phyloP scores from a whole-genome alignment of 2,888 invertebrate genomes.

The Caenorhabditis angaria region DNA sequence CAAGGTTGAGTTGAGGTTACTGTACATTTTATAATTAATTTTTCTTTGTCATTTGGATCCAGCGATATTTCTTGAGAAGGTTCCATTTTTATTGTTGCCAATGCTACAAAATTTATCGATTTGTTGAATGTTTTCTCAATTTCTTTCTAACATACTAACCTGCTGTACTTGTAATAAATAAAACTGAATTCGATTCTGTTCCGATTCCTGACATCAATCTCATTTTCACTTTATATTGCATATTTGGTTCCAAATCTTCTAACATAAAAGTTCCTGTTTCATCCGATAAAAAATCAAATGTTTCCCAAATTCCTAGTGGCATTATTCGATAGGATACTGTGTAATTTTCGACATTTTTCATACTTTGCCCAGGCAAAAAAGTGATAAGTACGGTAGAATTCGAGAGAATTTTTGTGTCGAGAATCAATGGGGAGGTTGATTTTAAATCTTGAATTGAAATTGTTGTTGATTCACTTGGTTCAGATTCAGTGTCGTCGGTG shows the following conservation, averaged over 20 bases:
- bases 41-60: slow-evolving; percentile 45
- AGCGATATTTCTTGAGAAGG: slow-evolving; percentile 21
- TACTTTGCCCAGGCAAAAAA: slow-evolving; percentile 48
- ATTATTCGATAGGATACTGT: slow-evolving; percentile 41
- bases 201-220: slow-evolving; percentile 29
- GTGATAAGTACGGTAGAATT: slow-evolving; percentile 45
- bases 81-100: slow-evolving; percentile 32
- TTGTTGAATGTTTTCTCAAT: background rate
- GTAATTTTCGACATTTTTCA: slow-evolving; percentile 44
- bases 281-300: slow-evolving; percentile 42
- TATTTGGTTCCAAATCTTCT: slow-evolving; percentile 18
- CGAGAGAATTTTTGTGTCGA: slow-evolving; percentile 36
- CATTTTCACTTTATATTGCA: slow-evolving; percentile 45
- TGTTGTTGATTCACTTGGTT: slow-evolving; percentile 27
- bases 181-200: slow-evolving; percentile 31
- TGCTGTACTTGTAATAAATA: slow-evolving; percentile 32
- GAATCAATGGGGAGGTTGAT: slow-evolving; percentile 43
- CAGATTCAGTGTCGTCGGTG: slow-evolving; percentile 35
- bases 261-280: slow-evolving; percentile 16
- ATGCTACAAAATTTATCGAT: slow-evolving; percentile 18
- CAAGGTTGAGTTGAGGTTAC: slow-evolving; percentile 37
- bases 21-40: slow-evolving; percentile 41
- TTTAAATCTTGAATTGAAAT: slow-evolving; percentile 36
- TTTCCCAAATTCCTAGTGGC: slow-evolving; percentile 33
- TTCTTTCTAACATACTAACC: slow-evolving; percentile 7